A percentile compares a stretch with the other conserved stretches of the same genome.
Evolutionary conservation across 30 jellyfish, hydroid and myxozoan species (phyloP).

Genomic region (Mastigias papua): DNA sequence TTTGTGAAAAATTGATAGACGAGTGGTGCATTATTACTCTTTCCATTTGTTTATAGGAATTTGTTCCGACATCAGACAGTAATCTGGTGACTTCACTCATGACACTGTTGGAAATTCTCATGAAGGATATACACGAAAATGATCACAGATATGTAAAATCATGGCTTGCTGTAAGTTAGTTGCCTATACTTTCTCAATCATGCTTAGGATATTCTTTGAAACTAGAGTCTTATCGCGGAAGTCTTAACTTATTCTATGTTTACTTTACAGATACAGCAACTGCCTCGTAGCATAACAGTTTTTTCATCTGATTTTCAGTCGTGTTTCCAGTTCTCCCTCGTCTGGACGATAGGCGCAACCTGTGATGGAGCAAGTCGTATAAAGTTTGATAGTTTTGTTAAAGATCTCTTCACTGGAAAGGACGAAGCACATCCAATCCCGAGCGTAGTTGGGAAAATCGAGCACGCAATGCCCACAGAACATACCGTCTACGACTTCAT

Average conservation of each 20-base stretch:
- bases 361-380: conserved; percentile 92
- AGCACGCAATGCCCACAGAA: conserved; percentile 88
- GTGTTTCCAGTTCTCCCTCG: conserved; percentile 85
- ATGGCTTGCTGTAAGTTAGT: conserved; percentile 84
- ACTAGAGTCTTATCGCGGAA: no score
- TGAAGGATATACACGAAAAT: conserved; percentile 78
- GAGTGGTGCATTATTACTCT: not conserved
- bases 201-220: not conserved
- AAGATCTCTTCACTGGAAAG: conserved; percentile 90
- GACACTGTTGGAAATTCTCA: conserved; percentile 84
- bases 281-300: no score
- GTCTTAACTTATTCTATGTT: no score
- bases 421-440: conserved; percentile 92
- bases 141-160: conserved; percentile 85
- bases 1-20: no score
- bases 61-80: conserved; percentile 93
- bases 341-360: conserved; percentile 97
- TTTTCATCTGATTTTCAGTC: no score
- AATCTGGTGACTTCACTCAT: conserved; percentile 87
- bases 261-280: no score
- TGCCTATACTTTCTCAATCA: no score
- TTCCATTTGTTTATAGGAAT: conserved; percentile 68
- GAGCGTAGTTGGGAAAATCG: conserved; percentile 86
- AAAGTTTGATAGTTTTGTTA: conserved; percentile 77
- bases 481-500: conserved; percentile 93